Evolutionary conservation across 2,113 vertebrate genomes (phyloP), one percentile per base, ranked within the genome.

Genomic region (Neoarius graeffei): DNA sequence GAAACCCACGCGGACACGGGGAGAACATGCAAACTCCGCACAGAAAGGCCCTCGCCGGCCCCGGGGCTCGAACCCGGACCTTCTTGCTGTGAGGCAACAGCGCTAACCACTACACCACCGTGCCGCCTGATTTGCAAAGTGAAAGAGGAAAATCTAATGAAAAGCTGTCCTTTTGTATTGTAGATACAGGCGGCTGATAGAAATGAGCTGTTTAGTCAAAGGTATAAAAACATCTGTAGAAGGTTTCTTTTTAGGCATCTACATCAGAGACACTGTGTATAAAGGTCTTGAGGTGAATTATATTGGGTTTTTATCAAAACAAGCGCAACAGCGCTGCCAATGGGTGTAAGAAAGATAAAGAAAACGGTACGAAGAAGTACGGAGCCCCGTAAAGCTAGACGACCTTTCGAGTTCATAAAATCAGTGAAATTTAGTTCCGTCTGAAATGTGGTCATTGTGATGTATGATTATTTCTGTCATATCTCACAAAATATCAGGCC

Each of bases 41-140:
- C n/a, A n/a, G n/a, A n/a, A n/a, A n/a, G n/a, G n/a, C n/a, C n/a
- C n/a, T n/a, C n/a, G n/a, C n/a, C n/a, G n/a, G n/a, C n/a, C n/a
- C n/a, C n/a, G n/a, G n/a, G n/a, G n/a, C n/a, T n/a, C n/a, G n/a
- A n/a, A n/a, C n/a, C n/a, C n/a, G n/a, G n/a, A n/a, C n/a, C n/a
- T n/a, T n/a, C n/a, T n/a, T n/a, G n/a, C n/a, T n/a, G n/a, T n/a
- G n/a, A n/a, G n/a, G n/a, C n/a, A n/a, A n/a, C n/a, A n/a, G n/a
- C n/a, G n/a, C n/a, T n/a, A n/a, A n/a, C n/a, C n/a, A n/a, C n/a
- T n/a, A n/a, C n/a, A n/a, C n/a, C n/a, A n/a, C n/a, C n/a, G n/a
- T n/a, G n/a, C n/a, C n/a, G n/a, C n/a, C n/a, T 77, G 84, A 77
- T 77, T 27, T 23, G 8, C 57, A 76, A 85, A 60, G 35, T 42